A percentile compares a stretch with the other conserved stretches of the same genome.
Conservation (phyloP, 2,113 vertebrate species). For the Symphodus melops region DNA sequence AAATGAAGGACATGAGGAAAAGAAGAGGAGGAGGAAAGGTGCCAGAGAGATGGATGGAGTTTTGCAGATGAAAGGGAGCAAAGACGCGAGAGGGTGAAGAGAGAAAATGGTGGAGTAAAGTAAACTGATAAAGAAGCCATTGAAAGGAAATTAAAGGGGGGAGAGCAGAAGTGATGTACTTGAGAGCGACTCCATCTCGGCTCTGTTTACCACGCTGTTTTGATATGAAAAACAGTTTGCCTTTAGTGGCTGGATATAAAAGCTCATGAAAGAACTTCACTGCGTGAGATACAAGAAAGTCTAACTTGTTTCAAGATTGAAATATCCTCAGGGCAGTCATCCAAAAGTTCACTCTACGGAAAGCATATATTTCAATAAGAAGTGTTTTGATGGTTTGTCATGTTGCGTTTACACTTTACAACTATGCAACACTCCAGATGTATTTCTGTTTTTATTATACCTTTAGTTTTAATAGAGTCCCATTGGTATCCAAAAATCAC, state of each 20-base stretch:
- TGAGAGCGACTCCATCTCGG: slow-evolving; percentile 25
- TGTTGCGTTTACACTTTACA: too few species aligned
- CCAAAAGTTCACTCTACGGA: too few species aligned
- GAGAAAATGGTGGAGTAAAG: slow-evolving; percentile 22
- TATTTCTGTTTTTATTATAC: too few species aligned
- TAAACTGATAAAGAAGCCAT: too few species aligned
- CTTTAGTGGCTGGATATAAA: slow-evolving; percentile 7
- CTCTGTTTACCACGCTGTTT: slow-evolving; percentile 18
- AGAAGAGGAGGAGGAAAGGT: slow-evolving; percentile 20
- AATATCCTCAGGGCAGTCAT: slow-evolving; percentile 6
- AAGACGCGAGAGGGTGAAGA: slow-evolving; percentile 12
- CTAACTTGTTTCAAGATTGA: slow-evolving; percentile 7
- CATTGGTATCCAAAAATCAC: too few species aligned
- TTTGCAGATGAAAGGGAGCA: slow-evolving; percentile 36
- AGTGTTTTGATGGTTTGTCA: too few species aligned
- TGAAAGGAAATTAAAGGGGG: slow-evolving; percentile 12
- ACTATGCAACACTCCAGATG: too few species aligned
- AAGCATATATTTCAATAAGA: too few species aligned
- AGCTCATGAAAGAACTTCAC: background rate
- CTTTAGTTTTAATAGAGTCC: too few species aligned
- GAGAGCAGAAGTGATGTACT: background rate
- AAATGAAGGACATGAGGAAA: slow-evolving; percentile 42
- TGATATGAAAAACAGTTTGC: slow-evolving; percentile 15
- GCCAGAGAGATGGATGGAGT: slow-evolving; percentile 44
- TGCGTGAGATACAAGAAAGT: background rate